phyloP scores from a whole-genome alignment of 1,140 invertebrate species.

The Theocolax elegans region DNA sequence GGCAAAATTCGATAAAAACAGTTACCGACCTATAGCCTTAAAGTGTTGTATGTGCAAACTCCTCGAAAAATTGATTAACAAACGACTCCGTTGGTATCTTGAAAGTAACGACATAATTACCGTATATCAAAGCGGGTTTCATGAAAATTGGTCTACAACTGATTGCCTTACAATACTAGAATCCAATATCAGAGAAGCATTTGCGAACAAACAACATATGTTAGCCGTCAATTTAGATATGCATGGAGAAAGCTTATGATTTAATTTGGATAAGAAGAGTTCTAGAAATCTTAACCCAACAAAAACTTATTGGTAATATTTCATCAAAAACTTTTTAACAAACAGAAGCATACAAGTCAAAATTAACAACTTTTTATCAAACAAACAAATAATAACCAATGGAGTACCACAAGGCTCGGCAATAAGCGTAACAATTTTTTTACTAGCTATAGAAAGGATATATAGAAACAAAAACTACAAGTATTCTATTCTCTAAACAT shows the following conservation, averaged over 20 bases:
- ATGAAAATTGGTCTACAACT: no score
- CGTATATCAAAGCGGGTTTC: slow-evolving; percentile 27
- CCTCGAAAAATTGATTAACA: no score
- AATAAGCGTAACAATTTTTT: no score
- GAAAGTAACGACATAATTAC: slow-evolving; percentile 43
- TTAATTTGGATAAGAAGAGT: slow-evolving; percentile 39
- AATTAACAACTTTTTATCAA: no score
- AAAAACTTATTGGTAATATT: slow-evolving; percentile 33
- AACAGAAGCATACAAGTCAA: no score
- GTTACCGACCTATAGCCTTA: slow-evolving; percentile 50
- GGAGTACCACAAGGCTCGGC: no score
- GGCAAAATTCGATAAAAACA: slow-evolving; percentile 30
- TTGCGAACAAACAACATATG: slow-evolving; percentile 42
- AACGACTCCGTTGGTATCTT: no score
- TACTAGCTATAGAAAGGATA: no score
- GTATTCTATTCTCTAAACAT: no score
- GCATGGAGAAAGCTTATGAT: slow-evolving; percentile 51
- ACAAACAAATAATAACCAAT: no score
- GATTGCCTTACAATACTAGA: slow-evolving; percentile 43
- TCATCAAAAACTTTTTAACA: slow-evolving; percentile 36
- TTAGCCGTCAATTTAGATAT: slow-evolving; percentile 46
- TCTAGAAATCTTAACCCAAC: slow-evolving; percentile 12
- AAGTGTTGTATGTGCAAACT: slow-evolving; percentile 35
- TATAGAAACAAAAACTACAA: no score
- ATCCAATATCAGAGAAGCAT: slow-evolving; percentile 40